phyloP scores from a whole-genome alignment of 2,888 invertebrate genomes.

The Chrysina gloriosa region DNA sequence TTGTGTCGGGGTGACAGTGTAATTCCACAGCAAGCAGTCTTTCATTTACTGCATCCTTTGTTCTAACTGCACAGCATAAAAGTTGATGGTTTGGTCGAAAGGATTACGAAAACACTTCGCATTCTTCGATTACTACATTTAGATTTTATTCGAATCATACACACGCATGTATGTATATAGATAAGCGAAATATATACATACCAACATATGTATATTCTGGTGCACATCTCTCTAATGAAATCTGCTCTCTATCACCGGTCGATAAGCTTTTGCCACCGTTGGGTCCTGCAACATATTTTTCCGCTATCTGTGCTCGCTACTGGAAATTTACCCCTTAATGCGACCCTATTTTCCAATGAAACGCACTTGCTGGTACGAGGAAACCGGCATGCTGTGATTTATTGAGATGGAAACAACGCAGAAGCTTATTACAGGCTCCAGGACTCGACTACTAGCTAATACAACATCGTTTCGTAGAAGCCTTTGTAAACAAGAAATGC shows the following conservation, averaged over 20 bases:
- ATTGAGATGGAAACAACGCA: slow-evolving; percentile 19
- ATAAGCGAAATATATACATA: no score
- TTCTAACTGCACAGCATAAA: no score
- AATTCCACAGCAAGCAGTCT: no score
- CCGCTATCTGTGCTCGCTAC: slow-evolving; percentile 29
- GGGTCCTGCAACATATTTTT: slow-evolving; percentile 21
- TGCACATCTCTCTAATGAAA: slow-evolving; percentile 9
- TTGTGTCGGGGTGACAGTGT: no score
- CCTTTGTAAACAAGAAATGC: background rate
- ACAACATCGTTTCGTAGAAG: slow-evolving; percentile 8
- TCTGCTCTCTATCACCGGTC: slow-evolving; percentile 14
- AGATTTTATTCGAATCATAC: no score
- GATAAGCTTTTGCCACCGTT: slow-evolving; percentile 26
- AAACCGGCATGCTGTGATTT: slow-evolving; percentile 35
- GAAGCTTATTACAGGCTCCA: background rate
- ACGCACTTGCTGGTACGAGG: slow-evolving; percentile 17
- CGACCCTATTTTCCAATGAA: slow-evolving; percentile 26
- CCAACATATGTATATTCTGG: background rate
- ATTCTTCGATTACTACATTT: no score
- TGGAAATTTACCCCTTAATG: slow-evolving; percentile 37
- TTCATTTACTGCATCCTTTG: no score
- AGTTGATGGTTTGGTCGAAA: no score
- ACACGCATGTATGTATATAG: no score
- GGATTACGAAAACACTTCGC: no score
- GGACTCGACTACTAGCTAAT: background rate